Evolutionary conservation across 2,888 invertebrate species (phyloP).

Genomic region (Anaspis maculata): DNA sequence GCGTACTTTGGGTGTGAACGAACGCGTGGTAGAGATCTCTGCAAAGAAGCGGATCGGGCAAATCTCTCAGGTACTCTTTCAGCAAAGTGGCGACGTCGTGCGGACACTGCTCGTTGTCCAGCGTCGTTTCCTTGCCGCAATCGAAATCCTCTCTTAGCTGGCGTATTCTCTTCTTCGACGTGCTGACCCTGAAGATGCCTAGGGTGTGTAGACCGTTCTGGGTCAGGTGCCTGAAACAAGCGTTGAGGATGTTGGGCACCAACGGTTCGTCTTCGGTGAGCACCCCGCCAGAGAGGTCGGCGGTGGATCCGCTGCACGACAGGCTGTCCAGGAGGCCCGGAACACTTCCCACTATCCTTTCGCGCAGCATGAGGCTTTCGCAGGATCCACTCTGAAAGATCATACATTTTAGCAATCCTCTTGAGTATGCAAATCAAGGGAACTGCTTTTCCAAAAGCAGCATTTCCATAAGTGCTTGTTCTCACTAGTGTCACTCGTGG

Average conservation of each 20-base stretch:
- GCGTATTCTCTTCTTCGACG: conserved; percentile 84
- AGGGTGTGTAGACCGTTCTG: conserved; percentile 72
- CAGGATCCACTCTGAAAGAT: conserved; percentile 66
- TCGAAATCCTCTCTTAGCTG: conserved; percentile 91
- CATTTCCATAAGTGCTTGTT: too few relatives aligned
- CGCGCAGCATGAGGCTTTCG: conserved; percentile 56
- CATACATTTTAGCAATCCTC: too few relatives aligned
- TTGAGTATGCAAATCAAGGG: too few relatives aligned
- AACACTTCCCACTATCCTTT: conserved; percentile 48
- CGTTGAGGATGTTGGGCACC: conserved; percentile 70
- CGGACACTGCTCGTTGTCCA: conserved; percentile 76
- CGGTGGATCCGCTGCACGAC: conserved; percentile 40
- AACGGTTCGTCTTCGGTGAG: conserved; percentile 42
- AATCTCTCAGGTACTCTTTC: conserved; percentile 87
- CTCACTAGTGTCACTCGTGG: too few relatives aligned
- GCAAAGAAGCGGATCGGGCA: conserved; percentile 87
- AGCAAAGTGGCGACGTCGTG: conserved; percentile 90
- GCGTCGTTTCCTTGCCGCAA: conserved; percentile 61
- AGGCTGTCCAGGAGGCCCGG: conserved; percentile 42
- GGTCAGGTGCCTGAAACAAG: conserved; percentile 76
- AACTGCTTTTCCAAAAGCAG: too few relatives aligned
- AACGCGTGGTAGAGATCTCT: conserved; percentile 84
- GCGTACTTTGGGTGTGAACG: conserved; percentile 78
- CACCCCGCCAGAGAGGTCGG: conserved; percentile 41
- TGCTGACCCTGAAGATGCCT: conserved; percentile 87